Evolutionary conservation across 2,113 vertebrate genomes (phyloP), one percentile per base, ranked within the genome.

Genomic region (Pseudonaja textilis): DNA sequence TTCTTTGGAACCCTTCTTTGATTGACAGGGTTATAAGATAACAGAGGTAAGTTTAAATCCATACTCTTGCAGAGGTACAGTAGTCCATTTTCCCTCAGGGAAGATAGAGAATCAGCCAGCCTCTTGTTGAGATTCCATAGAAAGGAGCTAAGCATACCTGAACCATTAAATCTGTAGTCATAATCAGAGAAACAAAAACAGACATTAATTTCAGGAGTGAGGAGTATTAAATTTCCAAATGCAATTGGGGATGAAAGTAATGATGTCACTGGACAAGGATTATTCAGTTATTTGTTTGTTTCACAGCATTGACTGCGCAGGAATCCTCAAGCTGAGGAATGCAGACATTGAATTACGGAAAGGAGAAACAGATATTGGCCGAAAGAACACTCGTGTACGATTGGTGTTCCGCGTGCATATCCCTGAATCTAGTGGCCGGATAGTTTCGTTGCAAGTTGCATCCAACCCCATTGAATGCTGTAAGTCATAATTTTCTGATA

Each of bases 401-500:
- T 98, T 99, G 0, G 99, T 99, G 56, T 99, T 99, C 92, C 98
- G 99, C 0, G 98, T 99, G 10, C 99, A 99, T 95, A 98, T 99
- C 92, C 99, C 99, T 0, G 99, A 99, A 97, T 94, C 98, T 81
- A 98, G 97, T 1, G 98, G 98, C 52, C 98, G 98, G 91, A 96
- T 98, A 39, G 87, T 99, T 34, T 99, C 99, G 69, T 97, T 99
- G 93, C 99, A 99, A 96, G 98, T 96, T 0, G 99, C 99, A 0
- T 99, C 99, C 0, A 98, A 99, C 95, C 99, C 99, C 93, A 98
- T 99, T 0, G 99, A 99, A 93, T 99, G 99, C 98, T 99, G 99
- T 99, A 96, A 99, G 99, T 97, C 25, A 7, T 91, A 23, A 50
- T 90, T 0, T 54, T 34, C 16, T 59, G 20, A 0, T 52, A 57